Conservation (phyloP, 2,888 invertebrate genomes). For the Bedellia somnulentella region DNA sequence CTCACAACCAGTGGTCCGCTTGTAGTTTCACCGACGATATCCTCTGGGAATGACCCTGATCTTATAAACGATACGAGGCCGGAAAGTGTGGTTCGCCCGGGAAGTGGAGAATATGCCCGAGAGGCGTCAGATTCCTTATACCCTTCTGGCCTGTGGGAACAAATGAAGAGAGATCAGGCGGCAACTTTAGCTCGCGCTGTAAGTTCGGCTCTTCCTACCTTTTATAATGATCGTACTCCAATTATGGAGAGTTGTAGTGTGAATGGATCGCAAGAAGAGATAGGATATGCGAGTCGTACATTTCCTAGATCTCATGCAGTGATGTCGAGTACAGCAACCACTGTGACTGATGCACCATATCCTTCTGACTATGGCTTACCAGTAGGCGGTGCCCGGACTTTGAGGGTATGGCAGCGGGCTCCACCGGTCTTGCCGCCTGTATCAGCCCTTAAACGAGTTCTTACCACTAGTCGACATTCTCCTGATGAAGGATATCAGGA, state of each 20-base stretch:
- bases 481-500: conserved; percentile 92
- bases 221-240: conserved; percentile 74
- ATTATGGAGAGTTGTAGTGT: conserved; percentile 68
- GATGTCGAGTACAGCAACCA: conserved; percentile 47
- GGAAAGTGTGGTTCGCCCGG: conserved; percentile 60
- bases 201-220: conserved; percentile 59
- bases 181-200: conserved; percentile 61
- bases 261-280: conserved; percentile 62
- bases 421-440: conserved; percentile 86
- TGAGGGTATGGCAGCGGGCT: conserved; percentile 86
- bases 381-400: conserved; percentile 70
- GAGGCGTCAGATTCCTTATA: conserved; percentile 75
- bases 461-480: conserved; percentile 81
- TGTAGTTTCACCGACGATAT: conserved; percentile 74
- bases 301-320: conserved; percentile 58
- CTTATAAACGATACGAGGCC: conserved; percentile 81
- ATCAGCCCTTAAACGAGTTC: conserved; percentile 80
- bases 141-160: conserved; percentile 80
- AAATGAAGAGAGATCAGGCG: conserved; percentile 51
- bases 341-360: conserved; percentile 57
- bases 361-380: conserved; percentile 81
- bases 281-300: conserved; percentile 64
- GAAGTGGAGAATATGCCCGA: conserved; percentile 78
- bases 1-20: conserved; percentile 65
- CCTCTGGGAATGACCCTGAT: conserved; percentile 80